Conservation (phyloP, 2,888 invertebrate species). For the Trichogramma evanescens region DNA sequence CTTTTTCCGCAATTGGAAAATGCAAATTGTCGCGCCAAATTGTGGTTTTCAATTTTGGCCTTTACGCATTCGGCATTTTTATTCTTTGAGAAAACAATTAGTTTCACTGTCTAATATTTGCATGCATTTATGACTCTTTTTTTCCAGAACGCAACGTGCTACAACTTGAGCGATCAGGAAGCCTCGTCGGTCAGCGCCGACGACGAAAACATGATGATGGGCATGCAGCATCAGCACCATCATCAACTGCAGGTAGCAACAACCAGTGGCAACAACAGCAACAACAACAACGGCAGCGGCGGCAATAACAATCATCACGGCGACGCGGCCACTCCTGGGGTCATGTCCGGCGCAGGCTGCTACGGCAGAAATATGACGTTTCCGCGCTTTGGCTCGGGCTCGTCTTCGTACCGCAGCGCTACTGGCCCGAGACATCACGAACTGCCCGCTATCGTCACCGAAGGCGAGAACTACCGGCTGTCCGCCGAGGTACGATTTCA, state of each 20-base stretch:
- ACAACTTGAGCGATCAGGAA: conserved; percentile 44
- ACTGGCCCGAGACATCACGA: conserved; percentile 51
- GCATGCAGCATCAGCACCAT: too few species aligned
- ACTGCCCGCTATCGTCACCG: conserved; percentile 60
- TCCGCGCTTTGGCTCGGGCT: conserved; percentile 48
- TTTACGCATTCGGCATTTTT: background rate
- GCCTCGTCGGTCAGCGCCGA: conserved; percentile 41
- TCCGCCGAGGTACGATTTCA: conserved; percentile 39
- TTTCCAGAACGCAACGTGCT: conserved; percentile 46
- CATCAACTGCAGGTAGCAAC: too few species aligned
- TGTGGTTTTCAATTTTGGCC: too few species aligned
- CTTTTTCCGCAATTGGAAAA: too few species aligned
- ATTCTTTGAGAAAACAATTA: background rate
- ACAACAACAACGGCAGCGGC: background rate
- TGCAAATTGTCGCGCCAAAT: too few species aligned
- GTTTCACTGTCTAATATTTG: background rate
- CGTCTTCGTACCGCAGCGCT: conserved; percentile 30
- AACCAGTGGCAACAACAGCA: conserved; percentile 28
- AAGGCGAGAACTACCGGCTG: conserved; percentile 53
- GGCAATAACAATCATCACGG: background rate
- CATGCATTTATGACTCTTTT: background rate
- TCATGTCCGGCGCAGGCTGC: conserved; percentile 42
- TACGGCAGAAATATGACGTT: conserved; percentile 60
- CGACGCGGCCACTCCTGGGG: background rate
- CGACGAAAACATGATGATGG: conserved; percentile 30